Percentiles rank a stretch among this genome's conserved stretches.
Conservation (phyloP, 2,113 vertebrate genomes). For the Tachycineta bicolor region DNA sequence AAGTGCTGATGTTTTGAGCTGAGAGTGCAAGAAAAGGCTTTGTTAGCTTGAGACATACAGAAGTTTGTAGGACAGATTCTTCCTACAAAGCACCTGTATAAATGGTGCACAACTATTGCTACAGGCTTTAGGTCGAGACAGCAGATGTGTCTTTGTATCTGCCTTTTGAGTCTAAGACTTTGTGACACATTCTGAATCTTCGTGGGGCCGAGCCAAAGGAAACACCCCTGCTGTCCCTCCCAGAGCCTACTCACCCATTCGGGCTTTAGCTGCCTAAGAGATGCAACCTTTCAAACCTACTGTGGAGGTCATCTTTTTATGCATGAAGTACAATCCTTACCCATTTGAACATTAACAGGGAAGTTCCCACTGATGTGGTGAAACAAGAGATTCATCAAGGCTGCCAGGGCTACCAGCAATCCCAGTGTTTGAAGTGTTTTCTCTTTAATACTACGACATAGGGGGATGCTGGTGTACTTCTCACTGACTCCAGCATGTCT, state of each 20-base stretch:
- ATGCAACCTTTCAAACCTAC: not conserved
- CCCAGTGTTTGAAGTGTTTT: not conserved
- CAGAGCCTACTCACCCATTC: not conserved
- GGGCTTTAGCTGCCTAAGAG: not conserved
- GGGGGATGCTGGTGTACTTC: not conserved
- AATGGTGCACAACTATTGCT: not conserved
- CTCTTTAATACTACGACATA: not conserved
- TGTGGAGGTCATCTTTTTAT: not conserved
- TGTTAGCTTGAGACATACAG: not conserved
- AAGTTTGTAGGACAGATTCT: not conserved
- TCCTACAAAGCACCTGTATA: not conserved
- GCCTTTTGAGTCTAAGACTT: slow-evolving; percentile 1
- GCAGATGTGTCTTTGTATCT: not conserved
- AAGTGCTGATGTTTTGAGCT: not conserved
- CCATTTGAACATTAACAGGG: not conserved
- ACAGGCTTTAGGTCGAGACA: not conserved
- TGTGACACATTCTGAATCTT: slow-evolving; percentile 51
- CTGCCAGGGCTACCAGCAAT: not conserved
- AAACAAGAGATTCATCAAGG: not conserved
- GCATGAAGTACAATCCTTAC: not conserved
- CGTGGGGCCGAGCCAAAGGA: slow-evolving; percentile 13
- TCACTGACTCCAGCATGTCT: not conserved
- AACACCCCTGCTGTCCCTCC: slow-evolving; percentile 20
- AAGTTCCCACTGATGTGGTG: not conserved
- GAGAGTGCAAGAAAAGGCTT: not conserved